Conservation (phyloP, 2,888 invertebrate genomes). For the Linnaemya vulpina region DNA sequence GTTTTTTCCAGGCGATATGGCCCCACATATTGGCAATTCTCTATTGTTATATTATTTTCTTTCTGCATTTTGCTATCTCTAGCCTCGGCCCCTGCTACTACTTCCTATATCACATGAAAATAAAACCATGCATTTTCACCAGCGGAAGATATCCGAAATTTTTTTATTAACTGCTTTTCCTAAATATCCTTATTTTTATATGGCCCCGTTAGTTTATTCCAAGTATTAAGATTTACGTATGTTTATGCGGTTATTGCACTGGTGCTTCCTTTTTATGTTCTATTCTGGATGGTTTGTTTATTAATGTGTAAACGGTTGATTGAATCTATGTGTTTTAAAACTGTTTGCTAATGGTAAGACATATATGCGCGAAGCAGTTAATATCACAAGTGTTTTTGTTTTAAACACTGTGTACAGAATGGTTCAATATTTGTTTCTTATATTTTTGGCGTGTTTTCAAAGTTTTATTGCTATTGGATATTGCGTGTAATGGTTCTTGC, state of each 20-base stretch:
- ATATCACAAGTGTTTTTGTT: slow-evolving; percentile 27
- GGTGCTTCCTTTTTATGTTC: slow-evolving; percentile 13
- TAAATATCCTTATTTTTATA: neutral
- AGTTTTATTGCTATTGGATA: slow-evolving; percentile 61
- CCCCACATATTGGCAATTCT: slow-evolving; percentile 97
- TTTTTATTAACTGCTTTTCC: slow-evolving; percentile 6
- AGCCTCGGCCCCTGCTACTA: slow-evolving; percentile 60
- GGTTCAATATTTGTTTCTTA: slow-evolving; percentile 68
- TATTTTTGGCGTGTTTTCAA: slow-evolving; percentile 68
- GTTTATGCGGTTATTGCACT: slow-evolving; percentile 20
- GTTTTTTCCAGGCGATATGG: slow-evolving; percentile 99
- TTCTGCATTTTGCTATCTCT: slow-evolving; percentile 83
- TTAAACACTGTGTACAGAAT: slow-evolving; percentile 58
- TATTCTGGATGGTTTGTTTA: slow-evolving; percentile 5
- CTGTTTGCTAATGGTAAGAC: neutral
- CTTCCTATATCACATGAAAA: slow-evolving; percentile 69
- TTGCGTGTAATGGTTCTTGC: slow-evolving; percentile 2
- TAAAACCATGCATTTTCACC: slow-evolving; percentile 64
- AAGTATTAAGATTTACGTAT: slow-evolving; percentile 4
- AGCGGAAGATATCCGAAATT: slow-evolving; percentile 49
- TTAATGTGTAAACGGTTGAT: neutral
- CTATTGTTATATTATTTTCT: slow-evolving; percentile 84
- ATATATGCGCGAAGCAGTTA: slow-evolving; percentile 14
- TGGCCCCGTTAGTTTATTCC: slow-evolving; percentile 10
- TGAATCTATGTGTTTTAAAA: neutral